Base-by-base conservation (phyloP, 2,888 invertebrate genomes). In the Lobophora halterata region DNA sequence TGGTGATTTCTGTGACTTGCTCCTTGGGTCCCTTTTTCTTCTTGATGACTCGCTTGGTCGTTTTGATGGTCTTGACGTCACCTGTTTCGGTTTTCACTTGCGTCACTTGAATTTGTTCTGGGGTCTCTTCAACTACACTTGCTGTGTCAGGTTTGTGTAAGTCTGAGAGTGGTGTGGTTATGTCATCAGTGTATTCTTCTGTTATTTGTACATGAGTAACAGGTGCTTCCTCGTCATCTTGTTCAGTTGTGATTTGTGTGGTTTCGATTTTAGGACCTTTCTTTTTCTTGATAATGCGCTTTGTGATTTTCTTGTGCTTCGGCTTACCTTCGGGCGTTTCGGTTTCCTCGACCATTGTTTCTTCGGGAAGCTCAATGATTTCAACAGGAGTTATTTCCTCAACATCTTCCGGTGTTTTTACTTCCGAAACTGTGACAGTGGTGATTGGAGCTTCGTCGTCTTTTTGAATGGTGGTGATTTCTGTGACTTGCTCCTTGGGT, bases 201-300 rank as follows among this genome's bases (percentile, higher is more conserved):
- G 45, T 54, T 37, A 69, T 66, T 49, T 65, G 55, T 33, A 68
- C 53, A 13, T 52, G 50, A 5, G 58, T 50, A 1, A 63, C 57
- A 13, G 66, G 70, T 47, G 61, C 62, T 29, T 44, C 29, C 18
- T 46, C 45, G 13, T 46, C 49, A 5, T 38, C 14, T 47, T 79
- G 73, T 45, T 66, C 51, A 11, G 60, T 11, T 39, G 54, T 53
- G 58, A 72, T 52, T 59, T 77, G 38, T 43, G 70, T 55, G 50
- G 78, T 58, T 58, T 77, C 64, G 38, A 79, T 44, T 46, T 68
- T 67, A 16, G 56, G 61, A 11, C 65, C 75, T 19, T 64, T 50
- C 44, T 66, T 59, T 48, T 65, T 57, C 30, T 69, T 71, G 12
- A 48, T 42, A 2, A 41, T 27, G 5, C 46, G 46, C 21, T 47